Base-by-base conservation (phyloP, 2,113 vertebrate species). In the Saiga tatarica region DNA sequence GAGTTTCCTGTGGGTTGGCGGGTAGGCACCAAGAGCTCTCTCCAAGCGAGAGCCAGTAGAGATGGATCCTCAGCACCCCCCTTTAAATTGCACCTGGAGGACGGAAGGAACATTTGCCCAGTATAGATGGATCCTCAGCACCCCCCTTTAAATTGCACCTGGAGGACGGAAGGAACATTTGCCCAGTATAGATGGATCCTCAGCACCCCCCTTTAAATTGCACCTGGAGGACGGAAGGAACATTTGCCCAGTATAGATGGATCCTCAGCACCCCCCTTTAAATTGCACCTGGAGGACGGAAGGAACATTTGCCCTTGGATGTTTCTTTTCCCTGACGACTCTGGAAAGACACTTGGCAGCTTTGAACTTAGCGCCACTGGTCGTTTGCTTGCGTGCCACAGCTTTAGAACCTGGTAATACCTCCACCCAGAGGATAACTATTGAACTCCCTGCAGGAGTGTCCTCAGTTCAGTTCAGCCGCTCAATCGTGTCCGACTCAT, bases 351-450 rank as follows among this genome's bases (percentile, higher is more conserved):
- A 39, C 39, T 19, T 59, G 25, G 67, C 62, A 15, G 62, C 89
- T 98, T 97, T 97, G 97, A 97, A 97, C 52, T 92, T 96, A 55
- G 62, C 87, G 91, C 83, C 85, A 0, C 7, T 3, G 67, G 59
- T 6, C 12, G 23, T 33, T 26, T 4, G 85, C n/a, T 16, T 13
- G 53, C 21, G 11, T 5, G 55, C n/a, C 45, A 2, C 82, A 0
- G 84, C 88, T 21, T 90, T 19, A 55, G 64, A 17, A 47, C 55
- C 97, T 47, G 13, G 45, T 11, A 30, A 67, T 59, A 74, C 82
- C 93, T 94, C 93, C 93, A 79, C 96, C 60, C 96, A 74, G 96
- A 96, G 97, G 97, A 62, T 2, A 14, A 23, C 25, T 28, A 1
- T 0, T 62, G 90, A 92, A 88, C 76, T 92, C 71, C 50, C 76